Conservation (phyloP, 2,888 invertebrate genomes). For the Isoperla grammatica region DNA sequence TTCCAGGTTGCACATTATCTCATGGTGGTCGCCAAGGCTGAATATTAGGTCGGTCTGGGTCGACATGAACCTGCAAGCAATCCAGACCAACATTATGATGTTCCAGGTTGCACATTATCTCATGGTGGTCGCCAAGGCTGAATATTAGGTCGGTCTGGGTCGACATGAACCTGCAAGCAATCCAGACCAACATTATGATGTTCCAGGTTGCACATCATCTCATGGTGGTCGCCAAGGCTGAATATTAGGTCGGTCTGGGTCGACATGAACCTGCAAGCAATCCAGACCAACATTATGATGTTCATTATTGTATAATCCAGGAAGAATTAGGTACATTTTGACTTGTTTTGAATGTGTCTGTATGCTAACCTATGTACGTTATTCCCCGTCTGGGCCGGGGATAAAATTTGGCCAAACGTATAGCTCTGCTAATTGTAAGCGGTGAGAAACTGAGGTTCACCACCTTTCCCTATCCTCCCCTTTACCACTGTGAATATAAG, state of each 20-base stretch:
- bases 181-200: too few relatives aligned
- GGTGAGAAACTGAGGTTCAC: too few relatives aligned
- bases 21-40: conserved; percentile 19
- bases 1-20: conserved; percentile 21
- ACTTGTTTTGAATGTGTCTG: background rate
- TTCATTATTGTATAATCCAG: background rate
- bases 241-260: conserved; percentile 9
- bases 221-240: conserved; percentile 19
- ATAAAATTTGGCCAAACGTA: too few relatives aligned
- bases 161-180: background rate
- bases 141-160: conserved; percentile 9
- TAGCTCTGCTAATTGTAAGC: too few relatives aligned
- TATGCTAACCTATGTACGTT: too few relatives aligned
- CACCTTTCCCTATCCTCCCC: too few relatives aligned
- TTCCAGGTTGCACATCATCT: conserved; percentile 21
- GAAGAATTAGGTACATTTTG: background rate
- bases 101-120: conserved; percentile 21
- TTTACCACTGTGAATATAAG: too few relatives aligned
- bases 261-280: background rate
- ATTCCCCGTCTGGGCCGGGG: too few relatives aligned
- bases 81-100: too few relatives aligned
- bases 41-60: conserved; percentile 9
- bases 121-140: conserved; percentile 19
- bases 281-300: too few relatives aligned
- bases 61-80: background rate